A percentile compares a stretch with the other conserved stretches of the same genome.
Evolutionary conservation across 2,113 vertebrate genomes (phyloP).

Genomic region (Ancistrus triradiatus): DNA sequence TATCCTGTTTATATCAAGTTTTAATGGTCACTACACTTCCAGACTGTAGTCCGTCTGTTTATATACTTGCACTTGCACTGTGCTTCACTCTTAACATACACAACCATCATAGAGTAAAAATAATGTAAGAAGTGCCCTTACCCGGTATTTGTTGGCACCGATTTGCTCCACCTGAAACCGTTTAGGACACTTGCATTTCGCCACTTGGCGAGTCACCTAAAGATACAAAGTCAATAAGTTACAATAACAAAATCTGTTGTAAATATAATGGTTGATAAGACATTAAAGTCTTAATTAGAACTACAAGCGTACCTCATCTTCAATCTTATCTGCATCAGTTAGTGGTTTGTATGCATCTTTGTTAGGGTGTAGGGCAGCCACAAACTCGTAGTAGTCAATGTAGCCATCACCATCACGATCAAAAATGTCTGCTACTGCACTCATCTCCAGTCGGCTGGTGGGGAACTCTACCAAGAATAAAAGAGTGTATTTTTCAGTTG

Average conservation of each 20-base stretch:
- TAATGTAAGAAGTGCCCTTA: too few relatives aligned
- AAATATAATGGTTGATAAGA: not conserved
- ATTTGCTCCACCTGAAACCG: constrained; percentile 99
- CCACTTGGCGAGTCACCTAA: constrained; percentile 95
- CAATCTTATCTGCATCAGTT: constrained; percentile 97
- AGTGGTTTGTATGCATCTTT: constrained; percentile 97
- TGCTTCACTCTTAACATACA: too few relatives aligned
- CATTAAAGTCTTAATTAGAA: not conserved
- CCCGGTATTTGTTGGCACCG: constrained; percentile 97
- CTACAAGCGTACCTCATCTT: constrained; percentile 83
- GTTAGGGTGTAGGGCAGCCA: constrained; percentile 96
- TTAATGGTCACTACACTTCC: too few relatives aligned
- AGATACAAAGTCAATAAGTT: constrained; percentile 41
- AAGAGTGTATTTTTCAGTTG: too few relatives aligned
- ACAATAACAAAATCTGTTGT: not conserved
- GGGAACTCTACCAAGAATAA: constrained; percentile 78
- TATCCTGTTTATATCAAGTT: too few relatives aligned
- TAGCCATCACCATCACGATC: constrained; percentile 95
- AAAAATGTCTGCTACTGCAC: constrained; percentile 97
- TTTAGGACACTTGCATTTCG: constrained; percentile 98
- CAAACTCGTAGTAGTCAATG: constrained; percentile 98
- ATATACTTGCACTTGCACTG: constrained; percentile 1
- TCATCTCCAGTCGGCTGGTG: constrained; percentile 95
- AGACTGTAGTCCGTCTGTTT: too few relatives aligned
- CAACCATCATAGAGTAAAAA: too few relatives aligned